These are phyloP conservation scores for Ibidorhyncha struthersii DNA, from an alignment of 2,113 vertebrate species.

Conservation along the genomic window DNA sequence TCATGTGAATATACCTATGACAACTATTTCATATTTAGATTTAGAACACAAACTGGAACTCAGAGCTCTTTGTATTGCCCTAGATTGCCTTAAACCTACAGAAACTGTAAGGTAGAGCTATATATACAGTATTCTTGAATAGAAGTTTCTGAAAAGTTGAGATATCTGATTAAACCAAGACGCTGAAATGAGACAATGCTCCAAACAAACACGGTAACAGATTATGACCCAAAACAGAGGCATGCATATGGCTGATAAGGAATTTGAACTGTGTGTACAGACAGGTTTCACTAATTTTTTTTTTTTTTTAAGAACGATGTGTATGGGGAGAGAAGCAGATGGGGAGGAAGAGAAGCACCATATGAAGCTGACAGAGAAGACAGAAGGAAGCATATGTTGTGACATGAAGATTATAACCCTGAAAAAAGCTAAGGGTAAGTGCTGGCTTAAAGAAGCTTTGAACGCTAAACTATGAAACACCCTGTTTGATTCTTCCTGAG, in stretches of 20 bases:
- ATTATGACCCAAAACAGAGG: neutral
- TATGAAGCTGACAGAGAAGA: constrained; percentile 58
- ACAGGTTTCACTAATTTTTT: neutral
- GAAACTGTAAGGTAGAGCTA: neutral
- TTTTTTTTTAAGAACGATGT: neutral
- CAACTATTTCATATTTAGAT: neutral
- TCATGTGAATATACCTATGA: neutral
- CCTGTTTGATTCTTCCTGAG: neutral
- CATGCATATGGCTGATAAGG: neutral
- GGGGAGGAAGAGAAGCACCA: constrained; percentile 37
- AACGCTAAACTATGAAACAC: neutral
- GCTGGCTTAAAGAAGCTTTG: constrained; percentile 18
- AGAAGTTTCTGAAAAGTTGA: neutral
- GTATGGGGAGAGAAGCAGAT: constrained; percentile 21
- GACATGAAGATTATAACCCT: constrained; percentile 44
- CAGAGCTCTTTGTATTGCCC: neutral
- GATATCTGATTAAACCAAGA: neutral
- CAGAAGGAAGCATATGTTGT: constrained; percentile 61
- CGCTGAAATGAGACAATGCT: neutral
- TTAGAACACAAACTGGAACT: neutral
- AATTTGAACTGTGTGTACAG: neutral
- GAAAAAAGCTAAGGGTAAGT: constrained; percentile 35
- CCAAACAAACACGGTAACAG: neutral
- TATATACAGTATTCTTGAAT: neutral
- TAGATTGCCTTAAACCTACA: neutral